phyloP scores from a whole-genome alignment of 2,888 invertebrate genomes.

The Tachystola acroxantha region DNA sequence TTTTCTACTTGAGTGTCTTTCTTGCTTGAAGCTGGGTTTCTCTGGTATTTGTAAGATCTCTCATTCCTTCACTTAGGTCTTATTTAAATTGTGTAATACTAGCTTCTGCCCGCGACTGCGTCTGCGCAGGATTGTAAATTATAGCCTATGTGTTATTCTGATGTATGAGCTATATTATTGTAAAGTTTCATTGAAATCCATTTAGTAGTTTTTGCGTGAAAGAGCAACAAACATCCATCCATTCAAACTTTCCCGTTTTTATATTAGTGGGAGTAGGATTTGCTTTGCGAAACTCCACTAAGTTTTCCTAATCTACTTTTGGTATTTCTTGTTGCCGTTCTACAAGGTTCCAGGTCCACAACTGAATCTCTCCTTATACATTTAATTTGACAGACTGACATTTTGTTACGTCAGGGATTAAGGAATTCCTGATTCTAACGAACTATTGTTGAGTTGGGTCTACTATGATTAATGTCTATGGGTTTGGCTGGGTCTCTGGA shows the following conservation, averaged over 20 bases:
- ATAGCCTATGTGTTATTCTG: no score
- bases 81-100: neutral
- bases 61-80: neutral
- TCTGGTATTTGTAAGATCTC: neutral
- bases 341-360: no score
- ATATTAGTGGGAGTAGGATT: no score
- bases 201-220: no score
- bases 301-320: neutral
- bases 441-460: constrained; percentile 2
- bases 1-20: neutral
- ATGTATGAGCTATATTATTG: no score
- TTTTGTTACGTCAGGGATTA: neutral
- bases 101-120: no score
- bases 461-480: constrained; percentile 2
- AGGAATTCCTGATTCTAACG: constrained; percentile 3
- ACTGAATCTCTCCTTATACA: neutral
- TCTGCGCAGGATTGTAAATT: no score
- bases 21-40: neutral
- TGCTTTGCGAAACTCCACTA: no score
- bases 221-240: no score
- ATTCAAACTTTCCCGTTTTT: no score
- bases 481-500: neutral
- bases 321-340: neutral
- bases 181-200: no score
- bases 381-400: neutral